Evolutionary conservation across 2,797 vertebrate species (phyloP).

Genomic region (Hemibagrus guttatus): DNA sequence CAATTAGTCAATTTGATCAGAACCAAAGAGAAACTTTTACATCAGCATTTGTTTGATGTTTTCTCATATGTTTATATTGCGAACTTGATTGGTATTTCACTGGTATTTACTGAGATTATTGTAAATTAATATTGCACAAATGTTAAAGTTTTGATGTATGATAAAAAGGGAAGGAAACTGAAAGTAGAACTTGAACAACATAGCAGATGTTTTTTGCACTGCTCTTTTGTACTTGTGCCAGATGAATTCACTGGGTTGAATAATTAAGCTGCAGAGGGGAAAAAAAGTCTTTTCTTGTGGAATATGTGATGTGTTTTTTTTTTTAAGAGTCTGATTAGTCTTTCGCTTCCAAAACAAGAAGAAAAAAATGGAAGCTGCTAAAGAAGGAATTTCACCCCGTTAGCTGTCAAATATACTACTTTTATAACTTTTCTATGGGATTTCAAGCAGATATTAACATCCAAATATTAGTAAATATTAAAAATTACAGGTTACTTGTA

Average conservation of each 20-base stretch:
- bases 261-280: conserved; percentile 18
- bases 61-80: neutral
- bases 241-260: conserved; percentile 47
- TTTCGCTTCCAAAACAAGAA: neutral
- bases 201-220: conserved; percentile 11
- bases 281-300: neutral
- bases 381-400: neutral
- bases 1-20: neutral
- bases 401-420: neutral
- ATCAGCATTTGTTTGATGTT: neutral
- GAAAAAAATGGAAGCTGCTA: neutral
- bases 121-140: conserved; percentile 7
- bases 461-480: neutral
- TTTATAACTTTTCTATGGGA: neutral
- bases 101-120: conserved; percentile 5
- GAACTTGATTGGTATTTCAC: neutral
- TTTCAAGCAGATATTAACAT: neutral
- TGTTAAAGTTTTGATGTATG: conserved; percentile 1
- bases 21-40: neutral
- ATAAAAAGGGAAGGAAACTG: neutral
- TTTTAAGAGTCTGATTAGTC: neutral
- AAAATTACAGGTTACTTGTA: neutral
- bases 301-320: conserved; percentile 8
- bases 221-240: conserved; percentile 44
- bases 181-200: conserved; percentile 45